phyloP scores from a whole-genome alignment of 2,113 vertebrate species.

The Gymnocephalus cernua region DNA sequence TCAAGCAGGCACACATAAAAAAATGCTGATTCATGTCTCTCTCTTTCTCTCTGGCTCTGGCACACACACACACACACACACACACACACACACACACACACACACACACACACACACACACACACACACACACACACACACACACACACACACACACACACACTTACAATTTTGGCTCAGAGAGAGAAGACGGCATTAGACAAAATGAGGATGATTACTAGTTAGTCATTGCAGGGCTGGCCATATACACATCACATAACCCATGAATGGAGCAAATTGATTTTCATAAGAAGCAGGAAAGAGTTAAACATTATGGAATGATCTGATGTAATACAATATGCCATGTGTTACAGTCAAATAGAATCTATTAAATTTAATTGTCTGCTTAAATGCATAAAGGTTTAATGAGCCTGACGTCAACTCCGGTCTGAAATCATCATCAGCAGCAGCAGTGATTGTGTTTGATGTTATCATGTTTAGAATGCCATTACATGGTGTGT shows the following conservation, averaged over 20 bases:
- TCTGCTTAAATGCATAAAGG: background rate
- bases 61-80: too few relatives aligned
- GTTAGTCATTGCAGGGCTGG: constrained; percentile 8
- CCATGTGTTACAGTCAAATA: constrained; percentile 9
- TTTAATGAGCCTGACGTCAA: constrained; percentile 15
- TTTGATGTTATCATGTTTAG: background rate
- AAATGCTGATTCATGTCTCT: constrained; percentile 43
- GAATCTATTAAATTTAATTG: background rate
- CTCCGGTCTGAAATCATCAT: background rate
- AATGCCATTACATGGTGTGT: background rate
- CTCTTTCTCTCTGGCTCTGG: background rate
- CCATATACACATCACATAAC: background rate
- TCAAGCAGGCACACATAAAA: constrained; percentile 12
- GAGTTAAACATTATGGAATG: constrained; percentile 14
- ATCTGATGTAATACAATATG: constrained; percentile 15
- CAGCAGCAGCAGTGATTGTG: background rate
- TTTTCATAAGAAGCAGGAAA: constrained; percentile 10
- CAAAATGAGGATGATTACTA: constrained; percentile 20
- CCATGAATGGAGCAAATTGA: background rate
- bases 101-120: too few relatives aligned
- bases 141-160: background rate
- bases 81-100: background rate
- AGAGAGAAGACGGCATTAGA: constrained; percentile 3
- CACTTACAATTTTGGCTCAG: constrained; percentile 15
- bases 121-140: background rate